Percentiles rank a stretch among this genome's conserved stretches.
These are phyloP conservation scores for Cremastinae sp. DNA, from an alignment of 2,888 invertebrate genomes.

Conservation along the genomic window DNA sequence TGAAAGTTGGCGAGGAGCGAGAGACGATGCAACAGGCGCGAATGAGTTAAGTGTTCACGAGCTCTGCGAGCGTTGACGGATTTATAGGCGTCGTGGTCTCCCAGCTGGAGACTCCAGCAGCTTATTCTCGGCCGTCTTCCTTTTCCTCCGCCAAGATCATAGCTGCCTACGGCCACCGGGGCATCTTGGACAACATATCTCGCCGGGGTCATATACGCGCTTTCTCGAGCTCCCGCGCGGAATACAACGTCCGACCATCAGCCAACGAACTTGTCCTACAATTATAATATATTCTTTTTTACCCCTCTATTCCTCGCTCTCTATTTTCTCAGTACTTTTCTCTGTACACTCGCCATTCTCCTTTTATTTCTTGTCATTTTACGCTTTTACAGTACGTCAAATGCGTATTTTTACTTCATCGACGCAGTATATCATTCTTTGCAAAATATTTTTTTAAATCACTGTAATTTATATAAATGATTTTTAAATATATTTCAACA, in stretches of 20 bases:
- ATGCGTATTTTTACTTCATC: no score
- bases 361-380: background rate
- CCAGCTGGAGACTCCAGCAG: slow-evolving; percentile 62
- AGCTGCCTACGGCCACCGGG: slow-evolving; percentile 38
- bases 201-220: slow-evolving; percentile 68
- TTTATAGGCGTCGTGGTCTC: slow-evolving; percentile 69
- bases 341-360: background rate
- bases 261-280: slow-evolving; percentile 71
- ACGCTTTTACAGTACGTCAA: no score
- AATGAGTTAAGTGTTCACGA: slow-evolving; percentile 63
- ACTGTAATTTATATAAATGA: no score
- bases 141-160: slow-evolving; percentile 56
- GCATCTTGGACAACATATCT: slow-evolving; percentile 64
- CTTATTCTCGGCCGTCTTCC: slow-evolving; percentile 16
- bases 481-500: no score
- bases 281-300: no score
- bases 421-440: no score
- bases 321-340: background rate
- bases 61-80: slow-evolving; percentile 64
- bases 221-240: slow-evolving; percentile 57
- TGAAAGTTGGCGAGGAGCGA: slow-evolving; percentile 21
- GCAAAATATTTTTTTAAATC: no score
- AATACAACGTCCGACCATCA: slow-evolving; percentile 10
- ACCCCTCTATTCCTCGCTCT: background rate
- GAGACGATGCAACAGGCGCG: slow-evolving; percentile 53